These are phyloP conservation scores for Pimephales promelas DNA, from an alignment of 2,113 vertebrate genomes.

Conservation along the genomic window DNA sequence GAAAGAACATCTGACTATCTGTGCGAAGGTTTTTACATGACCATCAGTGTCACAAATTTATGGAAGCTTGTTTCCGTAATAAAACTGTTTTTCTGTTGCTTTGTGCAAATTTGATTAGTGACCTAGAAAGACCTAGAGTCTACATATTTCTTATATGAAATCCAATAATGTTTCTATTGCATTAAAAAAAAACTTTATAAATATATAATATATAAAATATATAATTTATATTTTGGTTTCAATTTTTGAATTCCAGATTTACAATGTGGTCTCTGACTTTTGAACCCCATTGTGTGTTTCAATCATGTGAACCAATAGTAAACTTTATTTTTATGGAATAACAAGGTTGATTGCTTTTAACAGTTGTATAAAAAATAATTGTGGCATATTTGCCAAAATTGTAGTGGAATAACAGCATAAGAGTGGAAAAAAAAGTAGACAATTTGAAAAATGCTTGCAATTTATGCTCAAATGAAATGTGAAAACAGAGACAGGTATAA, in stretches of 20 bases:
- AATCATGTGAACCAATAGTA: background rate
- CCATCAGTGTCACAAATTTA: background rate
- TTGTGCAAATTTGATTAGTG: background rate
- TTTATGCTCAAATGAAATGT: background rate
- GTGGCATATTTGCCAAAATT: conserved; percentile 9
- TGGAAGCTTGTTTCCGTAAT: too few species aligned
- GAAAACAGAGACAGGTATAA: background rate
- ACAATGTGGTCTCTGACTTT: background rate
- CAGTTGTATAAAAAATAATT: background rate
- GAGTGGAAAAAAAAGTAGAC: background rate
- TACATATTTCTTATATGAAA: background rate
- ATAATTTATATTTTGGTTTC: background rate
- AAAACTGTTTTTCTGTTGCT: too few species aligned
- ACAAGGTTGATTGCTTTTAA: background rate
- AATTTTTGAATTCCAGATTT: background rate
- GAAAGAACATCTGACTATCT: background rate
- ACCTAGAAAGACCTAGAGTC: background rate
- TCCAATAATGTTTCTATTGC: background rate
- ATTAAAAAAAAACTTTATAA: background rate
- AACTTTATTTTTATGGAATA: background rate
- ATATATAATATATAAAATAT: background rate
- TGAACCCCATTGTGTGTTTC: background rate
- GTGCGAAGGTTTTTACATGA: background rate
- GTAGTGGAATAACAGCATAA: background rate
- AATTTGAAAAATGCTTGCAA: conserved; percentile 18